Evolutionary conservation across 2,888 invertebrate genomes (phyloP), one percentile per base, ranked within the genome.

Genomic region (Acanthosepion esculentum): DNA sequence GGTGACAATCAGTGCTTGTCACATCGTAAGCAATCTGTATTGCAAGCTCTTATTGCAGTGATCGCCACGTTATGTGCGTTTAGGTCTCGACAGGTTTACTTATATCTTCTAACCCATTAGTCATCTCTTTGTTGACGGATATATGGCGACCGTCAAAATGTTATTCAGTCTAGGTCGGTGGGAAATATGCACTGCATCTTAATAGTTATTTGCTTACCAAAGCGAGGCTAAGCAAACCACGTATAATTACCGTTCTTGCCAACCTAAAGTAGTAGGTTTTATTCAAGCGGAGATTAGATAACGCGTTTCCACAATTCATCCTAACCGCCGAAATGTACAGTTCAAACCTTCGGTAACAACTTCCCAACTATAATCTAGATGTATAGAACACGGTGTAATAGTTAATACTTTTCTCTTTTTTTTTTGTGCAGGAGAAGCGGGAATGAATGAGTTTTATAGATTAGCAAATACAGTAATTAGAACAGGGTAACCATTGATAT

Each of bases 1-100:
- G n/a, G 15, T 78, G n/a, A 78, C 78, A 78, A 78, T 78, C 78
- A 78, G 78, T n/a, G n/a, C 78, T 23, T 33, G 78, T 78, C 78
- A 78, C 78, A 33, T 78, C 78, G 78, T 78, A 78, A 78, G 78
- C 78, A n/a, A 78, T 78, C n/a, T 78, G 78, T 78, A 78, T 33
- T 5, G 78, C 78, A n/a, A 78, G 12, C n/a, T 33, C 15, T 78
- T 15, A n/a, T 15, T n/a, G 33, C 15, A 15, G 3, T n/a, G n/a
- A 4, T 12, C 78, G 2, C 78, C 33, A 78, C 78, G n/a, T 78
- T n/a, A 78, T 78, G n/a, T 33, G n/a, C n/a, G n/a, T 78, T 78
- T 78, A 78, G 78, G 78, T 78, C 78, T 78, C 78, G 78, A 78
- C 78, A 78, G 78, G 78, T 78, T 78, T 78, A 78, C 78, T n/a